Base-by-base conservation (phyloP, 2,113 vertebrate genomes). In the Nothobranchius furzeri region DNA sequence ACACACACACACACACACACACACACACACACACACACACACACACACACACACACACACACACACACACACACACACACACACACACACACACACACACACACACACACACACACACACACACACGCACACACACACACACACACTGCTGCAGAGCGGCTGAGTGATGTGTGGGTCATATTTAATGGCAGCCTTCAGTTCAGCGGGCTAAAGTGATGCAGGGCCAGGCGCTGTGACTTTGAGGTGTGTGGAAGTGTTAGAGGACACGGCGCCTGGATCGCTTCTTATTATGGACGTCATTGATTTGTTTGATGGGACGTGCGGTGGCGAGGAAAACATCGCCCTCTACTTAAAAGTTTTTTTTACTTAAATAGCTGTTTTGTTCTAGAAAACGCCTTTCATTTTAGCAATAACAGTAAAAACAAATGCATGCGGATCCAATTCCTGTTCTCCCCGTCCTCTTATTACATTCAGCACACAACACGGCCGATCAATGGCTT, bases 131-230 rank as follows among this genome's bases (percentile, higher is more conserved):
- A 70, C 68, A 30, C 30, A 30, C 30, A 30, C 30, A 30, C 30
- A 30, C 30, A 78, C 20, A 70, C 68, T 63, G 77, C 63, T 69
- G 64, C 68, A 68, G 46, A 68, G 59, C 74, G 62, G 62, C 69
- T 85, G 82, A 87, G 69, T 79, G 84, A 89, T 85, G 76, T 58
- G 65, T 57, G 81, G 73, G 73, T 89, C 84, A 86, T 88, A 85
- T 89, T 81, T 90, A 87, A 90, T 83, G 88, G 82, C 87, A 85
- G 88, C 78, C 85, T 83, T 83, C 15, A 55, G 83, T 83, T 84
- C 76, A 79, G 78, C 50, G 30, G 81, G 84, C 82, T 86, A 86
- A 50, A 90, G 78, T 79, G 83, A 88, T 85, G 86, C 78, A 63
- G 76, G 70, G 77, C 24, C 70, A 78, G 73, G 79, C 52, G 35